Evolutionary conservation across 2,797 vertebrate genomes (phyloP).

Genomic region (Myotis daubentonii): DNA sequence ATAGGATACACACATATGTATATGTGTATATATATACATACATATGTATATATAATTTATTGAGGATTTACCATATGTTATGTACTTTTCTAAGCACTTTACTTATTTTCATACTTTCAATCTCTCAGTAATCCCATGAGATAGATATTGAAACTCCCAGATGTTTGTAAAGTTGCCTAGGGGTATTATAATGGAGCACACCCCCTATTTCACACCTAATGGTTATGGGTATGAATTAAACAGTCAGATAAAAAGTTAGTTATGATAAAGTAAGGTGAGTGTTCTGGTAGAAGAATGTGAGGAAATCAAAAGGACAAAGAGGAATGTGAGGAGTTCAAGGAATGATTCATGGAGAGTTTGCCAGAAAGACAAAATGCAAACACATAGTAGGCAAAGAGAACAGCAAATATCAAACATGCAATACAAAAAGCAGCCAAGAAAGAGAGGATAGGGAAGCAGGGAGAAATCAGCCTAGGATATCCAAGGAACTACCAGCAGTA

Average conservation of each 20-base stretch:
- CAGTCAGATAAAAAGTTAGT: not conserved
- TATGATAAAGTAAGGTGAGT: not conserved
- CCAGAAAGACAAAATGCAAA: not conserved
- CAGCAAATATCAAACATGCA: not conserved
- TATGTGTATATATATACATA: not conserved
- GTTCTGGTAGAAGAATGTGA: not conserved
- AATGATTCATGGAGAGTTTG: not conserved
- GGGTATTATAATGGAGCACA: not conserved
- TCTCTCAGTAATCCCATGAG: not conserved
- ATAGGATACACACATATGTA: too few relatives aligned
- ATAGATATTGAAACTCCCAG: not conserved
- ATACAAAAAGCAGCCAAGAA: not conserved
- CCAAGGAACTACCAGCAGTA: not conserved
- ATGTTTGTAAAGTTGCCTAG: not conserved
- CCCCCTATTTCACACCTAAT: not conserved
- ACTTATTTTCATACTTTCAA: not conserved
- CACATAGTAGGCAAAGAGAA: not conserved
- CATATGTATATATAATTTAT: not conserved
- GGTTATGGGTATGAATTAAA: not conserved
- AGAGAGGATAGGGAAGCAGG: fast-evolving
- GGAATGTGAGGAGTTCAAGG: not conserved
- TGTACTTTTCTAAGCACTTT: not conserved
- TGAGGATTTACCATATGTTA: not conserved
- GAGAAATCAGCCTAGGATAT: not conserved
- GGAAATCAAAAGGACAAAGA: not conserved